Percentiles rank a stretch among this genome's conserved stretches.
phyloP scores from a whole-genome alignment of 2,113 vertebrate genomes.

The Steatornis caripensis region DNA sequence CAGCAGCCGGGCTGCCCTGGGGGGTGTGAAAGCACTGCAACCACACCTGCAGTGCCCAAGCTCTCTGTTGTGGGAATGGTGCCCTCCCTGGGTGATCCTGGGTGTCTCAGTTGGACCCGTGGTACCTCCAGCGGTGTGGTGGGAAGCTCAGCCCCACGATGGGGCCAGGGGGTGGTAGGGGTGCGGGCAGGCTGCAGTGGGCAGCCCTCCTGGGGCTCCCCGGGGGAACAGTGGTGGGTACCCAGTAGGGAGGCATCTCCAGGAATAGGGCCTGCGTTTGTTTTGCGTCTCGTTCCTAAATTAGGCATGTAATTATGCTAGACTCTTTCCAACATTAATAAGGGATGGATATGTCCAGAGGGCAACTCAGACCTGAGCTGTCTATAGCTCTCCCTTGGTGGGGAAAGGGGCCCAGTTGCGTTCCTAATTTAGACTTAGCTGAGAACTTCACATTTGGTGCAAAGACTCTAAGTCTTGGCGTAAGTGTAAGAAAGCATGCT shows the following conservation, averaged over 20 bases:
- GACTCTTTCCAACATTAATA: background rate
- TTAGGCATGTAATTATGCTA: background rate
- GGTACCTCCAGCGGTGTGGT: fast-evolving
- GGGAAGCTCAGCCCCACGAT: background rate
- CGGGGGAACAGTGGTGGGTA: background rate
- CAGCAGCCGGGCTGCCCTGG: fast-evolving
- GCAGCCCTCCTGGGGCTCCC: background rate
- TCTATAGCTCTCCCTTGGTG: background rate
- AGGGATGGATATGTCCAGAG: background rate
- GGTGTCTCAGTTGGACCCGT: fast-evolving
- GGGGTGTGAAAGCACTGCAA: background rate
- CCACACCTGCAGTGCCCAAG: no score
- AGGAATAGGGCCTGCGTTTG: background rate
- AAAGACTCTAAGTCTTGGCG: background rate
- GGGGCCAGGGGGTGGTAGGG: background rate
- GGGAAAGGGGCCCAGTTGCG: background rate
- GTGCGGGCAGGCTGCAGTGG: background rate
- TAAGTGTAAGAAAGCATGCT: background rate
- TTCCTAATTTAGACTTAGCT: background rate
- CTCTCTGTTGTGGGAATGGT: background rate
- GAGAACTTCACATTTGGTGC: background rate
- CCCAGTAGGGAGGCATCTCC: background rate
- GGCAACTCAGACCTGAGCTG: background rate
- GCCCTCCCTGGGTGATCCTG: background rate
- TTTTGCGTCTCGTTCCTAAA: background rate